phyloP scores from a whole-genome alignment of 2,888 invertebrate genomes.

The Boloria selene region DNA sequence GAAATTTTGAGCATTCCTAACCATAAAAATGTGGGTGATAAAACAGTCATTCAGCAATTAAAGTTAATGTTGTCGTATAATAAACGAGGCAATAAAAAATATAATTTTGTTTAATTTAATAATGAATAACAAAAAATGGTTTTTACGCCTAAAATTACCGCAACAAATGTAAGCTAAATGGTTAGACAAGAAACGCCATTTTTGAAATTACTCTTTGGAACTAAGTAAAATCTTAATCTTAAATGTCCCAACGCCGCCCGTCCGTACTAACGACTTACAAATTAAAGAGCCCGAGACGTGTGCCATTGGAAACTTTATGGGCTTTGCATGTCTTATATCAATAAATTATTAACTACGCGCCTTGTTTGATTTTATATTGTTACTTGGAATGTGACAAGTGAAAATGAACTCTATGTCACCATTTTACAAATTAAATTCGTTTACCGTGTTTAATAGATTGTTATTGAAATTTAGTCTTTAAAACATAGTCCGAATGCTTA shows the following conservation, averaged over 20 bases:
- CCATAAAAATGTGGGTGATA: constrained; percentile 26
- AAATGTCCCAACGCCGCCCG: constrained; percentile 54
- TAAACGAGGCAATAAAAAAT: constrained; percentile 29
- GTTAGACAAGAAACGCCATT: constrained; percentile 36
- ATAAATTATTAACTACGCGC: constrained; percentile 81
- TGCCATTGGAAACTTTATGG: constrained; percentile 81
- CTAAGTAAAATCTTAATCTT: constrained; percentile 70
- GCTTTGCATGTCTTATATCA: constrained; percentile 82
- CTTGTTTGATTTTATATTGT: constrained; percentile 78
- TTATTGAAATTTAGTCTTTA: constrained; percentile 69
- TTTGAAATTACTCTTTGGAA: constrained; percentile 43
- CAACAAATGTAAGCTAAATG: neutral
- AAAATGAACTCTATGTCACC: constrained; percentile 64
- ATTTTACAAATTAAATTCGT: constrained; percentile 63
- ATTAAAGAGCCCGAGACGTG: constrained; percentile 79
- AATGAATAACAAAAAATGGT: constrained; percentile 13
- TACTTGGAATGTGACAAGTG: constrained; percentile 59
- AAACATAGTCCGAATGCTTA: constrained; percentile 60
- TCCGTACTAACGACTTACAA: constrained; percentile 79
- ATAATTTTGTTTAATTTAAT: constrained; percentile 27
- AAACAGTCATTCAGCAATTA: constrained; percentile 33
- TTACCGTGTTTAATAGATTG: constrained; percentile 43
- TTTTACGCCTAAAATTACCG: constrained; percentile 1
- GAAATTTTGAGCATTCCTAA: constrained; percentile 23
- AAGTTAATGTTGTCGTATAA: constrained; percentile 31